Percentiles rank a stretch among this genome's conserved stretches.
phyloP scores from a whole-genome alignment of 2,888 invertebrate species.

The Camptogramma bilineatum region DNA sequence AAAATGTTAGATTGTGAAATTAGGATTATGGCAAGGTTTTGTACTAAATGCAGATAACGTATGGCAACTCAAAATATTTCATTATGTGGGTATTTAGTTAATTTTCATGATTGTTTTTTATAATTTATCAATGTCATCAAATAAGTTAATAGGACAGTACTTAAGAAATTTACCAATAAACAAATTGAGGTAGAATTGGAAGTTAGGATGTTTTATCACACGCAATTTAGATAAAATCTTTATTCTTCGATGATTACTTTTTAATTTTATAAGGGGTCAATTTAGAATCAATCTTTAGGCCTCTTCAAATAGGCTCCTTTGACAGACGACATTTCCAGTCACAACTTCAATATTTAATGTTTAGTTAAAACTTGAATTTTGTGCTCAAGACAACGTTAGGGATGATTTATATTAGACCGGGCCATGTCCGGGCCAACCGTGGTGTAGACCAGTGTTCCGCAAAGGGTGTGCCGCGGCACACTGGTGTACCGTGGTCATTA shows the following conservation, averaged over 20 bases:
- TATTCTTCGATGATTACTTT: conserved; percentile 30
- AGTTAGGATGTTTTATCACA: conserved; percentile 36
- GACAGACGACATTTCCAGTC: conserved; percentile 1
- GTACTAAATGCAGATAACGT: conserved; percentile 29
- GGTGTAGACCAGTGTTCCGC: no score
- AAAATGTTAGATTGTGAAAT: neutral
- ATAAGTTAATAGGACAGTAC: conserved; percentile 11
- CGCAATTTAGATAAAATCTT: conserved; percentile 34
- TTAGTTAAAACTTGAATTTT: neutral
- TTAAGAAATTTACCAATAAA: conserved; percentile 26
- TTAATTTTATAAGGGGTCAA: conserved; percentile 22
- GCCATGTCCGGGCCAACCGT: no score
- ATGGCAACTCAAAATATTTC: conserved; percentile 13
- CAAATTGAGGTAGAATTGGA: conserved; percentile 43
- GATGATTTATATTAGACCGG: no score
- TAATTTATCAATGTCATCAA: conserved; percentile 4
- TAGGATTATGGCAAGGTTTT: conserved; percentile 46
- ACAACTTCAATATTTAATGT: neutral
- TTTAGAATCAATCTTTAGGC: conserved; percentile 30
- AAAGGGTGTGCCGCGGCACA: no score
- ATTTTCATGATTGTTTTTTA: neutral
- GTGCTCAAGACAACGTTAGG: no score
- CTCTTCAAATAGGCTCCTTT: conserved; percentile 27
- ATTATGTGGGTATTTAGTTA: neutral
- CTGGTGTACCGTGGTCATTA: no score